Evolutionary conservation across 2,888 invertebrate species (phyloP), one percentile per base, ranked within the genome.

Genomic region (Cosmia pyralina): DNA sequence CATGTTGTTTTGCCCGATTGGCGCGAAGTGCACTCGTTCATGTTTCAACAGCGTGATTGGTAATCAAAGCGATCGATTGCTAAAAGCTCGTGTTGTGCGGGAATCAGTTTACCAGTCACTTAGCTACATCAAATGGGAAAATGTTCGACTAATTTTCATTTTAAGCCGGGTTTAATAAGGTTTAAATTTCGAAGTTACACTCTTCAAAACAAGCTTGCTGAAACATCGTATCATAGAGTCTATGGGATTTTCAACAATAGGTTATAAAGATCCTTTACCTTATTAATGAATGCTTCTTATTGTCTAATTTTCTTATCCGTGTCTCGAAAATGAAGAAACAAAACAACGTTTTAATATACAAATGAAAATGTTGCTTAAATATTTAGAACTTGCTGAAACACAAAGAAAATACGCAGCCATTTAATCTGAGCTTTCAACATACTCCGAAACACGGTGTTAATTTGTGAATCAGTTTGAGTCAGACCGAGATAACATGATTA

Each of bases 31-130:
- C 73, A 77, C 55, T 81, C 81, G 69, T 58, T 81, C 46, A 76
- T 81, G 64, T 68, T 70, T 77, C 73, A 73, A 65, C 34, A 57
- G 10, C 44, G 66, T 72, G 75, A 79, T 82, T 82, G 75, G 72
- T 65, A 72, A 75, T 70, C 69, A 70, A 65, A 70, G 48, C 50
- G 55, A 72, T 65, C 57, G 81, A 70, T 81, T 19, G 57, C 58
- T 63, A 17, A 69, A 69, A 67, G 63, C 64, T 68, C 69, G 17
- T 65, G 11, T 75, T 58, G 28, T 34, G 44, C 13, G 44, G 4
- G 50, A 55, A 63, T 72, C 58, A 69, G 28, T 71, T 77, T 73
- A 68, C 60, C 57, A n/a, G 46, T 46, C 63, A 38, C 19, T 53
- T 63, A 11, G 15, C 8, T 48, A 13, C 34, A 59, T 70, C 53